phyloP scores from a whole-genome alignment of 2,888 invertebrate species.

The Coenonympha glycerion region DNA sequence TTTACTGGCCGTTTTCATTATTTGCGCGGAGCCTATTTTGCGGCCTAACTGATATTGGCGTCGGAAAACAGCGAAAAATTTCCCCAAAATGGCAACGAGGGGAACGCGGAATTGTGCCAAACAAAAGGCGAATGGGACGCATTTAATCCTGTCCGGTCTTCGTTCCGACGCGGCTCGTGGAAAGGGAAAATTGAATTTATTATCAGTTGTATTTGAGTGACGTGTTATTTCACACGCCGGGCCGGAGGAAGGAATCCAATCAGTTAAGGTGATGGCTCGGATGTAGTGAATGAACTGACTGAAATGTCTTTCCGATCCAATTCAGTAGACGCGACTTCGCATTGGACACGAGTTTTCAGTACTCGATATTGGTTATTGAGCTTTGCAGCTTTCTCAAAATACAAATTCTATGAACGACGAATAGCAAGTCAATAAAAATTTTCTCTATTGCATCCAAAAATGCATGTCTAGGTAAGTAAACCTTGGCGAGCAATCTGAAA shows the following conservation, averaged over 20 bases:
- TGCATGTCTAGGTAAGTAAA: no score
- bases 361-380: constrained; percentile 11
- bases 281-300: constrained; percentile 48
- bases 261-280: constrained; percentile 59
- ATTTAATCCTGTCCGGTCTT: constrained; percentile 70
- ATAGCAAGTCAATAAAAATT: no score
- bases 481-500: no score
- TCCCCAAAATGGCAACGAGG: constrained; percentile 39
- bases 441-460: no score
- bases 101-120: constrained; percentile 53
- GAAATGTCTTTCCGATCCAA: constrained; percentile 56
- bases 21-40: constrained; percentile 21
- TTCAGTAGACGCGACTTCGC: constrained; percentile 20
- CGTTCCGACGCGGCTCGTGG: constrained; percentile 51
- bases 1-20: constrained; percentile 21
- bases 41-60: constrained; percentile 22
- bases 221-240: constrained; percentile 73
- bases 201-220: constrained; percentile 73
- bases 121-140: constrained; percentile 69
- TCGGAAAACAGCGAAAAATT: constrained; percentile 40
- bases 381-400: neutral
- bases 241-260: constrained; percentile 55
- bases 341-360: constrained; percentile 16
- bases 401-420: no score
- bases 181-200: constrained; percentile 74